Evolutionary conservation across 2,797 vertebrate genomes (phyloP).

Genomic region (Peromyscus attwateri): DNA sequence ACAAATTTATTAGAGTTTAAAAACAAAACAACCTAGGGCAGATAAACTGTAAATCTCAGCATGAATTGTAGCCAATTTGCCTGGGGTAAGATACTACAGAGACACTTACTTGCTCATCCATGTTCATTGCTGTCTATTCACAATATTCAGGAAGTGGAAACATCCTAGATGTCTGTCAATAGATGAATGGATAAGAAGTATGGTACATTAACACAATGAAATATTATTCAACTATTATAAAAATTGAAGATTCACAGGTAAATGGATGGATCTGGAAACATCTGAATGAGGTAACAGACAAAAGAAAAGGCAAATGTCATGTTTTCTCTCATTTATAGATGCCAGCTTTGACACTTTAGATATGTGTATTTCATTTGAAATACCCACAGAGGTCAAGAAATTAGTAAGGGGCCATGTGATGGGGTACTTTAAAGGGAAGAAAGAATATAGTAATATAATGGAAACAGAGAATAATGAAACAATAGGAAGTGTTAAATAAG

Average conservation of each 20-base stretch:
- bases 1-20: no score
- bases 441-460: neutral
- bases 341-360: neutral
- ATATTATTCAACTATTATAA: neutral
- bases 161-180: neutral
- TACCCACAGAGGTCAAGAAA: neutral
- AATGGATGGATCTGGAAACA: neutral
- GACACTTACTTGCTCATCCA: neutral
- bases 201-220: neutral
- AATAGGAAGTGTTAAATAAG: neutral
- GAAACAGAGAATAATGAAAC: neutral
- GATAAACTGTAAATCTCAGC: no score
- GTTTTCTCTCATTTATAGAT: neutral
- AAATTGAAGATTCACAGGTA: neutral
- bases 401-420: neutral
- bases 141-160: neutral
- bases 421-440: neutral
- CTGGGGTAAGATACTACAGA: neutral
- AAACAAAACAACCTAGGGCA: no score
- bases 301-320: neutral
- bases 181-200: neutral
- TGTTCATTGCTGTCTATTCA: neutral
- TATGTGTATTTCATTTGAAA: neutral
- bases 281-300: neutral
- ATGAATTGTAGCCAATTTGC: neutral